Base-by-base conservation (phyloP, 2,888 invertebrate species). In the Noctua janthina region DNA sequence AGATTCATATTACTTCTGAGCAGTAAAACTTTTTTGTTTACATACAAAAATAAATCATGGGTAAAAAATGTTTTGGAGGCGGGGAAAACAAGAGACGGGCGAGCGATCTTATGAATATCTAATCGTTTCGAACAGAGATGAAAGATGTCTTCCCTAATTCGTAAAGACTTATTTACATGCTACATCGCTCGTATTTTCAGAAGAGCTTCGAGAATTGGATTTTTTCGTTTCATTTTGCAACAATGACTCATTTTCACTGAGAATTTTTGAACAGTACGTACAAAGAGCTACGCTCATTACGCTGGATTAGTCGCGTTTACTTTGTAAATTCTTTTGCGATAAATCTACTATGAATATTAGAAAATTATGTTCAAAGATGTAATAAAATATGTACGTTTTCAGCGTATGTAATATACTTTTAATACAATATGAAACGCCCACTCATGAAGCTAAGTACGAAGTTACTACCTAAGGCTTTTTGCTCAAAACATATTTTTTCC, bases 51-150 rank as follows among this genome's bases (percentile, higher is more conserved):
- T 93, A 93, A 92, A 92, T 93, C 92, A 92, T 88, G 91, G 89
- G 89, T 90, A 91, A 92, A 87, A 87, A 90, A 93, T 92, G 91
- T 91, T 92, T 89, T 78, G 85, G 85, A 87, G 90, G 86, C 86
- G 86, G 90, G 89, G 91, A 90, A 86, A 88, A 88, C 87, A 87
- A 89, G 90, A 88, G 91, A 89, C 90, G 88, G 89, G 87, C 90
- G 91, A 91, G 90, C 92, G 93, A 88, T 91, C 94, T 95, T 94
- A 95, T 95, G 95, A 96, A 96, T 95, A 95, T 92, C 94, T 95
- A 95, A 96, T 95, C 94, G 92, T 87, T 92, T 89, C 90, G 94
- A 94, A 94, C 91, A 92, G 91, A 94, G 93, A 94, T 95, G 94
- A 95, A 94, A 95, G 94, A 96, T 95, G 93, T 91, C 92, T 93